Percentiles rank a stretch among this genome's conserved stretches.
Conservation (phyloP, 2,888 invertebrate genomes). For the Sceliomorpha sp. region DNA sequence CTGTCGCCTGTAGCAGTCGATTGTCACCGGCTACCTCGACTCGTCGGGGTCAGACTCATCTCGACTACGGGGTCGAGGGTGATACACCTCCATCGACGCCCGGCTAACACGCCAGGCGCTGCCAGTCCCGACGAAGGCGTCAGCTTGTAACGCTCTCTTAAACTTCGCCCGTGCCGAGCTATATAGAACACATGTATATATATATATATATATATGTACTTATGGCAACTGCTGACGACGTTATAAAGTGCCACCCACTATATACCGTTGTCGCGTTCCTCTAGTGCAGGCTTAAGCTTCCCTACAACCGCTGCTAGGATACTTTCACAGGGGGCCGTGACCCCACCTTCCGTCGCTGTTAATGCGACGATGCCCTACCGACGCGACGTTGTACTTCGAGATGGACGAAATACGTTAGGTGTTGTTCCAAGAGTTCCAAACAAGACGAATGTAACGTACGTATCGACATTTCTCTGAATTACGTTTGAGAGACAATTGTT, state of each 20-base stretch:
- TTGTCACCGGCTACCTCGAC: constrained; percentile 76
- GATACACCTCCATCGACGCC: constrained; percentile 66
- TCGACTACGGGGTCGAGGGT: constrained; percentile 69
- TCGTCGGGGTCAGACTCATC: constrained; percentile 78
- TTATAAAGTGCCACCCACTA: constrained; percentile 73
- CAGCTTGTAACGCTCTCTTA: constrained; percentile 80
- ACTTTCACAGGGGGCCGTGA: constrained; percentile 13
- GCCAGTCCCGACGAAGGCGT: constrained; percentile 69
- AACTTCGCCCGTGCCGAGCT: constrained; percentile 65
- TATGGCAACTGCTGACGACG: constrained; percentile 78
- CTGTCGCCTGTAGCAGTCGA: constrained; percentile 76
- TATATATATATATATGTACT: constrained; percentile 65
- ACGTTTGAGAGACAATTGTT: too few relatives aligned
- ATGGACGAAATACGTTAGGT: constrained; percentile 10
- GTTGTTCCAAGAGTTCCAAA: too few relatives aligned
- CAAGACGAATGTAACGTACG: too few relatives aligned
- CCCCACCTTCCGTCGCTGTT: constrained; percentile 20
- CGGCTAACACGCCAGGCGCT: constrained; percentile 51
- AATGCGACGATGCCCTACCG: constrained; percentile 38
- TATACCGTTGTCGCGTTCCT: constrained; percentile 22
- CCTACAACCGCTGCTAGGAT: constrained; percentile 22
- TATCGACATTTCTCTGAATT: too few relatives aligned
- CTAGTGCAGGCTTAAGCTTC: constrained; percentile 13
- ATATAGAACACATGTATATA: constrained; percentile 55
- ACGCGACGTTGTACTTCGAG: not conserved